Conservation (phyloP, 2,888 invertebrate genomes). For the Platycheirus albimanus region DNA sequence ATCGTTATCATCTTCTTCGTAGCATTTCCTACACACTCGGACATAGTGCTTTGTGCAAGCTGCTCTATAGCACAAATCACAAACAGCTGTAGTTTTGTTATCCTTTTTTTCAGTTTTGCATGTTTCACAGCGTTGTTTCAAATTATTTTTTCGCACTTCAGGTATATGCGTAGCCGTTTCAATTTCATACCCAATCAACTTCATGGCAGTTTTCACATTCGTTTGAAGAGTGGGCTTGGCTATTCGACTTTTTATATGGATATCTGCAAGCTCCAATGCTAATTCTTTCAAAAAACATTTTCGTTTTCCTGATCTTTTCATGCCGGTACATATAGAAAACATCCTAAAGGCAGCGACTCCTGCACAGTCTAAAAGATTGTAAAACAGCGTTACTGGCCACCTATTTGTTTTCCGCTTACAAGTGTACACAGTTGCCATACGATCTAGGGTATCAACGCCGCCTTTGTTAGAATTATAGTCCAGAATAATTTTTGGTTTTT, state of each 20-base stretch:
- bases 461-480: conserved; percentile 27
- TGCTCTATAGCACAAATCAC: conserved; percentile 1
- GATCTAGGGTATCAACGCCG: conserved; percentile 32
- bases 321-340: conserved; percentile 13
- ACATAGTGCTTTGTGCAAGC: conserved; percentile 12
- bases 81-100: conserved; percentile 22
- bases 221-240: not conserved
- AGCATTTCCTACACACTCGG: no score
- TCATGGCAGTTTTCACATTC: conserved; percentile 13
- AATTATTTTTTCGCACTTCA: not conserved
- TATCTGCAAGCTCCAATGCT: conserved; percentile 7
- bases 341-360: conserved; percentile 14
- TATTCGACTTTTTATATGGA: not conserved
- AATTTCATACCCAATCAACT: conserved; percentile 2
- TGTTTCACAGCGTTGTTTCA: conserved; percentile 6
- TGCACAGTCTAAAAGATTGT: conserved; percentile 33
- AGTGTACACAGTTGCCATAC: conserved; percentile 16
- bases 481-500: conserved; percentile 29
- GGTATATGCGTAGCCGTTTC: not conserved
- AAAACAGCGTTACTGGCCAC: conserved; percentile 32
- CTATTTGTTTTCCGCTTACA: conserved; percentile 45
- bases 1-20: no score
- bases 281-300: conserved; percentile 6
- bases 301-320: not conserved
- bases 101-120: conserved; percentile 16